Evolutionary conservation across 2,888 invertebrate genomes (phyloP).

Genomic region (Tiliacea citrago): DNA sequence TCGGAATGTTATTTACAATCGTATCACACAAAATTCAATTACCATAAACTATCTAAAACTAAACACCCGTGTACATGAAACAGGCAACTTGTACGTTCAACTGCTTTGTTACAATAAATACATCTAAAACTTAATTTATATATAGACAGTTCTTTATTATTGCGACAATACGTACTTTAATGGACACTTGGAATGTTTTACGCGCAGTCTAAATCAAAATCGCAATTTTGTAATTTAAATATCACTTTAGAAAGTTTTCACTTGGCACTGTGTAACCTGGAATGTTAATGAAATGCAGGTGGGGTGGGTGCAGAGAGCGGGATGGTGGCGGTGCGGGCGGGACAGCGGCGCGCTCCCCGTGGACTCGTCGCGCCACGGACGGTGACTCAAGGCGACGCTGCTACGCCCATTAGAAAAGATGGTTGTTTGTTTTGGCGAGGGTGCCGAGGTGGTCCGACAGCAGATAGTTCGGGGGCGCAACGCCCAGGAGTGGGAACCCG

Average conservation of each 20-base stretch:
- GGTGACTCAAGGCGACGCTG: constrained; percentile 69
- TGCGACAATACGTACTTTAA: constrained; percentile 78
- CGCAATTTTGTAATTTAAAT: constrained; percentile 65
- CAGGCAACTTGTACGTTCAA: constrained; percentile 66
- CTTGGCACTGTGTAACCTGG: constrained; percentile 59
- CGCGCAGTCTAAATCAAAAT: constrained; percentile 67
- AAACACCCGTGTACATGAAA: constrained; percentile 71
- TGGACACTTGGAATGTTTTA: constrained; percentile 84
- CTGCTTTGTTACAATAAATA: constrained; percentile 74
- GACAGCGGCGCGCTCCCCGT: constrained; percentile 55
- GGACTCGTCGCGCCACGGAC: constrained; percentile 64
- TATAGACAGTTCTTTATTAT: constrained; percentile 76
- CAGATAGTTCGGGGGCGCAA: constrained; percentile 91
- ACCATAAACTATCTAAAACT: constrained; percentile 70
- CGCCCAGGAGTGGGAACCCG: constrained; percentile 91
- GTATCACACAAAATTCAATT: constrained; percentile 79
- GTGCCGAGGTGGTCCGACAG: constrained; percentile 92
- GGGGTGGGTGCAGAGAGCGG: constrained; percentile 42
- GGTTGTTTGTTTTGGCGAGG: constrained; percentile 91
- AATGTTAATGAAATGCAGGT: constrained; percentile 58
- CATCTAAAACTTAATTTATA: constrained; percentile 73
- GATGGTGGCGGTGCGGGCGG: constrained; percentile 39
- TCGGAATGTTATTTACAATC: constrained; percentile 83
- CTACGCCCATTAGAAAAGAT: constrained; percentile 91
- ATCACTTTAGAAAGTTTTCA: constrained; percentile 67